Percentiles rank a stretch among this genome's conserved stretches.
Evolutionary conservation across 2,888 invertebrate species (phyloP).

Genomic region (Agrotis exclamationis): DNA sequence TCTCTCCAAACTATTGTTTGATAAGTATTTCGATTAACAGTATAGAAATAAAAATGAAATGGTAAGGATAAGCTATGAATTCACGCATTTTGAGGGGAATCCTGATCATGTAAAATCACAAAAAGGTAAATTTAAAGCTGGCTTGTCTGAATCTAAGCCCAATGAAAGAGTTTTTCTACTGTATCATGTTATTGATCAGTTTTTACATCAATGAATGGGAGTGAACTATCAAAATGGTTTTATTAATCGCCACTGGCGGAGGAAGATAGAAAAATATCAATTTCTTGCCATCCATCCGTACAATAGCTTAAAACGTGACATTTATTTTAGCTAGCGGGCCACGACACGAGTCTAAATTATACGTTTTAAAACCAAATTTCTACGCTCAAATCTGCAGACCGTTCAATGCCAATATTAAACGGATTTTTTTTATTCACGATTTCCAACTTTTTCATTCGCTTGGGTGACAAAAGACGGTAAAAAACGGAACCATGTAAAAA

Average conservation of each 20-base stretch:
- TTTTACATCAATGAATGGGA: slow-evolving; percentile 55
- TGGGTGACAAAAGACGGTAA: slow-evolving; percentile 87
- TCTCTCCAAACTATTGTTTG: slow-evolving; percentile 20
- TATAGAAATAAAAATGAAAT: slow-evolving; percentile 8
- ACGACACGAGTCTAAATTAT: slow-evolving; percentile 77
- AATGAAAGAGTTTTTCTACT: slow-evolving; percentile 28
- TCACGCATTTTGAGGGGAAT: slow-evolving; percentile 8
- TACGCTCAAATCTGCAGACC: slow-evolving; percentile 82
- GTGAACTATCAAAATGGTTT: slow-evolving; percentile 63
- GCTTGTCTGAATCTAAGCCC: neutral
- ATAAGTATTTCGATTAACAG: neutral
- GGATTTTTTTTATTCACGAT: slow-evolving; percentile 88
- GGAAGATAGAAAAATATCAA: slow-evolving; percentile 70
- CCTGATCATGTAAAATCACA: slow-evolving; percentile 12
- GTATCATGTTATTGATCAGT: slow-evolving; percentile 30
- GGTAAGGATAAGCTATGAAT: slow-evolving; percentile 1
- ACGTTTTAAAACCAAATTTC: slow-evolving; percentile 79
- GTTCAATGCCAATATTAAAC: slow-evolving; percentile 89
- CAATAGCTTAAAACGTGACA: slow-evolving; percentile 72
- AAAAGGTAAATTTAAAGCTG: slow-evolving; percentile 19
- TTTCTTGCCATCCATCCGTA: slow-evolving; percentile 60
- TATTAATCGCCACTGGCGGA: slow-evolving; percentile 49
- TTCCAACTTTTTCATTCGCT: slow-evolving; percentile 86
- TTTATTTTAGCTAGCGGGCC: slow-evolving; percentile 71
- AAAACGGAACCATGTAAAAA: slow-evolving; percentile 67